Evolutionary conservation across 2,888 invertebrate genomes (phyloP), one percentile per base, ranked within the genome.

Genomic region (Plagiodera versicolora): DNA sequence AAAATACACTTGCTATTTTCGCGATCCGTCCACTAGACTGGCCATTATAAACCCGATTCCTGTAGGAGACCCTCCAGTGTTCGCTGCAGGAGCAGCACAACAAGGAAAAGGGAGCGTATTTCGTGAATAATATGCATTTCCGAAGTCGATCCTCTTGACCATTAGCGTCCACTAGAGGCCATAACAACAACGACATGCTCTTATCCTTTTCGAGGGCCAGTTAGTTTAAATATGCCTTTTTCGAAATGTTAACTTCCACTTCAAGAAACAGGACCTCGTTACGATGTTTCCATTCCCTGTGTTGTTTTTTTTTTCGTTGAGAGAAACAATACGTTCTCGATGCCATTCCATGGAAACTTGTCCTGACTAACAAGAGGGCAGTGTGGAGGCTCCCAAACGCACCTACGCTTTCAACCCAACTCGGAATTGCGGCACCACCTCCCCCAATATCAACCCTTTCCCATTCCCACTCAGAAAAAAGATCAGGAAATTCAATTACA

Each of bases 251-350:
- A 77, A 77, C 77, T 78, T 79, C 77, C 77, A 77, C 77, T 77
- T 74, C 75, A 75, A 73, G 68, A 73, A 75, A 75, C 74, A 72
- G 72, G 74, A 74, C 74, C 77, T 79, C 75, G 78, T 79, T 79
- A 79, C 77, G 75, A 72, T 76, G 76, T 76, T 76, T 77, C 77
- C 77, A n/a, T n/a, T n/a, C n/a, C n/a, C n/a, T n/a, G n/a, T n/a
- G 75, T 74, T 74, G 73, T 75, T 74, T 74, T 74, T 75, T 76
- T 74, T 71, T 73, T 73, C 75, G 75, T 74, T 67, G 64, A n/a
- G n/a, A n/a, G n/a, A n/a, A n/a, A n/a, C n/a, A n/a, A n/a, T n/a
- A n/a, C n/a, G n/a, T n/a, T n/a, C n/a, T n/a, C n/a, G n/a, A n/a
- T n/a, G n/a, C n/a, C n/a, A n/a, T n/a, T n/a, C n/a, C n/a, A n/a